Conservation (phyloP, 2,888 invertebrate species). For the Archips crataeganus region DNA sequence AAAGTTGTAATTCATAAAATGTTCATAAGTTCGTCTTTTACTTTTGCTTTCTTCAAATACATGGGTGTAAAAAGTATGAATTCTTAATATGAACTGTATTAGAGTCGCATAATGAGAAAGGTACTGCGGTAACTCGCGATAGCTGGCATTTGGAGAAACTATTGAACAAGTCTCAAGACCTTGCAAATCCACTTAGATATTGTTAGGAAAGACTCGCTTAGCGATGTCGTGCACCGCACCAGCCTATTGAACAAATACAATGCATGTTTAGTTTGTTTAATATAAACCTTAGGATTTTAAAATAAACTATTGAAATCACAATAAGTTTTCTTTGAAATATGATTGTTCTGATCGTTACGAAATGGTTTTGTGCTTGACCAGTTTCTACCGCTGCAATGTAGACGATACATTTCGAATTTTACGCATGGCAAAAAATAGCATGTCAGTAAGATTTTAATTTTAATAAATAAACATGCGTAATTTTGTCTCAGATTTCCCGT, state of each 20-base stretch:
- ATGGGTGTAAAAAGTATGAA: not conserved
- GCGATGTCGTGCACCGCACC: constrained; percentile 27
- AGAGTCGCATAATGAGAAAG: constrained; percentile 19
- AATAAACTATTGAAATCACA: not conserved
- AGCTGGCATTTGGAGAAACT: constrained; percentile 53
- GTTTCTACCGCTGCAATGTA: not conserved
- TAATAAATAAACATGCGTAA: too few species aligned
- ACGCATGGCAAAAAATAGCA: not conserved
- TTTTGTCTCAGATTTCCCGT: too few species aligned
- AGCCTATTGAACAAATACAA: constrained; percentile 16
- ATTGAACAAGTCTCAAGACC: constrained; percentile 50
- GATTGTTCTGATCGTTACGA: not conserved
- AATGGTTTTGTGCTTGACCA: not conserved
- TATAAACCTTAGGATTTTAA: constrained; percentile 1
- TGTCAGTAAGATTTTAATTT: too few species aligned
- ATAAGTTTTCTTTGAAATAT: not conserved
- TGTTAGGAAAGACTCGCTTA: constrained; percentile 45
- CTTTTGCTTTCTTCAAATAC: not conserved
- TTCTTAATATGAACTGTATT: not conserved
- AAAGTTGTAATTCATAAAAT: constrained; percentile 9
- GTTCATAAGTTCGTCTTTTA: not conserved
- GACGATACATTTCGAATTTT: not conserved
- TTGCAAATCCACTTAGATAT: constrained; percentile 51
- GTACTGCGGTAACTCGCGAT: constrained; percentile 14
- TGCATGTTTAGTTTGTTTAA: not conserved